Base-by-base conservation (phyloP, 1,140 invertebrate species). In the Belonocnema kinseyi region DNA sequence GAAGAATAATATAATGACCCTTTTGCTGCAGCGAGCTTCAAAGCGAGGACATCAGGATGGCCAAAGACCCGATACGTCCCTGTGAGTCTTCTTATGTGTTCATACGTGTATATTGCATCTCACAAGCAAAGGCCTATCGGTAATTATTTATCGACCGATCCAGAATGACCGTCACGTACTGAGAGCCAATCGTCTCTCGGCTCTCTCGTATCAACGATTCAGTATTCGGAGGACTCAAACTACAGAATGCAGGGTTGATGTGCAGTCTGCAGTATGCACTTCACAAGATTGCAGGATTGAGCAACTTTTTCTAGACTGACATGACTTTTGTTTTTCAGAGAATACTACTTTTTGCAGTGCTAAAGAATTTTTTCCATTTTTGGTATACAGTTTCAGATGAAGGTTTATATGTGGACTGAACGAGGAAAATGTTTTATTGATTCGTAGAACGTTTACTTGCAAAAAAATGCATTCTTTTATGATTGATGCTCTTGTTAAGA, bases 281-380 rank as follows among this genome's bases (percentile, higher is more conserved):
- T 66, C 61, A 40, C 61, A 66, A 33, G 61, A 66, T 66, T 66
- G 61, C 61, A 66, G 61, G 26, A 66, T 40, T 66, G 61, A 66
- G 40, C 61, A 66, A 66, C 61, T 66, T 66, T 66, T 66, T 66
- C 61, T 26, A 66, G 13, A 16, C 40, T 46, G 61, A 66, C 61
- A 66, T 26, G 61, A 33, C 33, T 66, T 66, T 66, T 66, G 61
- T 66, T 66, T 66, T 66, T 66, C 61, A n/a, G 3, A 66, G 40
- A 26, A 7, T 21, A 33, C 61, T 7, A 33, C 26, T 66, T 66
- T 66, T 66, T 66, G 10, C 3, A 3, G 13, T 40, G 12, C 26
- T 66, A 14, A 66, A 66, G 61, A 66, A 66, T 66, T 66, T 66
- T 66, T 66, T 66, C 61, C 61, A 66, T 66, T 66, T 66, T 66